Evolutionary conservation across 1,140 invertebrate genomes (phyloP).

Genomic region (Ostrea denselamellosa): DNA sequence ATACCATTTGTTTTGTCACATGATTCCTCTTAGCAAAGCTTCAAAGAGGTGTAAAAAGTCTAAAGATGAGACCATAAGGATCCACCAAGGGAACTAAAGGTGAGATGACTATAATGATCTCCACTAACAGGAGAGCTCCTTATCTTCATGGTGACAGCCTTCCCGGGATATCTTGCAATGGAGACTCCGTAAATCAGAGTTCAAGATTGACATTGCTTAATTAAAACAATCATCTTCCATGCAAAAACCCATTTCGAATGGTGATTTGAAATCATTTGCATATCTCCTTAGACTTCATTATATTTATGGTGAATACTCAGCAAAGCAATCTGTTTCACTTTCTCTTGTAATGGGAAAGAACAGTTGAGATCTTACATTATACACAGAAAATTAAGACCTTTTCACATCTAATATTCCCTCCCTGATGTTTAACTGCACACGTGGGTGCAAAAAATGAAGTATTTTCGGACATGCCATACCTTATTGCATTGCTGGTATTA

Average conservation of each 20-base stretch:
- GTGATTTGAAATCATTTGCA: conserved; percentile 29
- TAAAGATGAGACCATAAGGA: background rate
- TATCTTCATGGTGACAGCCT: background rate
- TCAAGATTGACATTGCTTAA: conserved; percentile 26
- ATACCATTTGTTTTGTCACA: too few species aligned
- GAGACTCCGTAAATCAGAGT: conserved; percentile 20
- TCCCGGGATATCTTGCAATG: background rate
- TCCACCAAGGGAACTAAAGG: background rate
- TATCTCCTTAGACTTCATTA: background rate
- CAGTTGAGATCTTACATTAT: too few species aligned
- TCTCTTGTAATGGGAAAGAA: background rate
- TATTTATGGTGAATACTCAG: background rate
- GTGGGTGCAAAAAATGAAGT: too few species aligned
- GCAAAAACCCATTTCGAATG: conserved; percentile 4
- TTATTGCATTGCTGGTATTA: too few species aligned
- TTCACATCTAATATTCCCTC: too few species aligned
- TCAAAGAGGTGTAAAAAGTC: background rate
- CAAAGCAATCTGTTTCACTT: background rate
- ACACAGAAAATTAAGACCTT: too few species aligned
- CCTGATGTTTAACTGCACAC: too few species aligned
- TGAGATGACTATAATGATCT: background rate
- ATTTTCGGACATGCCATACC: too few species aligned
- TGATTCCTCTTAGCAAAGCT: too few species aligned
- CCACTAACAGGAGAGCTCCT: conserved; percentile 15
- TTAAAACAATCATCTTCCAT: conserved; percentile 38